Conservation (phyloP, 2,113 vertebrate genomes). For the Eptesicus fuscus region DNA sequence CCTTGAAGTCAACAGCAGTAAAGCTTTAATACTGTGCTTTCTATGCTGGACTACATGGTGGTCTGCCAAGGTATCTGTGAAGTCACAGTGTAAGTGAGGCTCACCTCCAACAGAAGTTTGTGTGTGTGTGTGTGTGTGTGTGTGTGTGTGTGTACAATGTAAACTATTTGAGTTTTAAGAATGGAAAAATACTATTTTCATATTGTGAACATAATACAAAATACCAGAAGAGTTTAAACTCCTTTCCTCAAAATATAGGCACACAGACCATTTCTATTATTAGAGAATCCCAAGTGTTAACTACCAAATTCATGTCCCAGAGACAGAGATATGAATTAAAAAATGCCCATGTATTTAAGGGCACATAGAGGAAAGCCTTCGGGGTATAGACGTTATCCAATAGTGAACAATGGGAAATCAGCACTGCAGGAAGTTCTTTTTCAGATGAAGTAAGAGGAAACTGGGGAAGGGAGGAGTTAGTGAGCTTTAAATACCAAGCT, state of each 20-base stretch:
- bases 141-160: not conserved
- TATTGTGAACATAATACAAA: slow-evolving; percentile 17
- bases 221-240: slow-evolving; percentile 21
- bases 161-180: not conserved
- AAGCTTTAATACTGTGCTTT: slow-evolving; percentile 17
- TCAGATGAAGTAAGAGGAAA: slow-evolving; percentile 63
- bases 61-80: not conserved
- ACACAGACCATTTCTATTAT: not conserved
- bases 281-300: not conserved
- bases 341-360: not conserved
- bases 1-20: not conserved
- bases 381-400: not conserved
- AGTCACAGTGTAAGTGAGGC: not conserved
- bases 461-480: slow-evolving; percentile 56
- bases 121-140: not conserved
- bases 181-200: slow-evolving; percentile 29
- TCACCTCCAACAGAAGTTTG: not conserved
- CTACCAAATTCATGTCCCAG: not conserved
- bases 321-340: not conserved
- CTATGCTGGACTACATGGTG: not conserved
- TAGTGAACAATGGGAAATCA: slow-evolving; percentile 50
- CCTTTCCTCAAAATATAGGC: slow-evolving; percentile 24
- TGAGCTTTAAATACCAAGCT: slow-evolving; percentile 21
- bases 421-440: slow-evolving; percentile 62
- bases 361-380: not conserved